Base-by-base conservation (phyloP, 2,113 vertebrate genomes). In the Gymnorhina tibicen region DNA sequence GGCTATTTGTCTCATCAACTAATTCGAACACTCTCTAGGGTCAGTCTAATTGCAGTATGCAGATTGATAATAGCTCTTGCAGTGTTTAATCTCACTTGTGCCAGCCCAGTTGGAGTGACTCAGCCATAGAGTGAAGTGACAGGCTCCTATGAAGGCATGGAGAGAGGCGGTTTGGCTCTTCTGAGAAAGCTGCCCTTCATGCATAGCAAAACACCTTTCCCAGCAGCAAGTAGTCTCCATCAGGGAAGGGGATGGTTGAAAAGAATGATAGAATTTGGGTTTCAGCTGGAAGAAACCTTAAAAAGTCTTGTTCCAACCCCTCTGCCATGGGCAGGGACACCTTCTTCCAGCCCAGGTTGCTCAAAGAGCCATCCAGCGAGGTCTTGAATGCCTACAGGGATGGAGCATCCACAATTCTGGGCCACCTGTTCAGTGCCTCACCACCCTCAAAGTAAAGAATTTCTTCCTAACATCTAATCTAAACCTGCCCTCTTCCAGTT, bases 1-100 rank as follows among this genome's bases (percentile, higher is more conserved):
- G 32, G 50, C 26, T 83, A 81, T 92, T 91, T 91, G 89, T 88
- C 83, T 91, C 59, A 69, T 46, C 59, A 58, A 44, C 26, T 67
- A 88, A 74, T 63, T 92, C 37, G 77, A 80, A 70, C 63, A 67
- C 39, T 84, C 42, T 56, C 47, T 35, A 70, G 50, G 59, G 63
- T 33, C 80, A 66, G 46, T 30, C 75, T 74, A 83, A 74, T 19
- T 86, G 88, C 59, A 88, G 23, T 35, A 50, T 60, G 67, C 37
- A 73, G 79, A 50, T 23, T 76, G 44, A 17, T 35, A 68, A 37
- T 12, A 32, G 22, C 44, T 44, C 11, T 21, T 77, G 37, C 53
- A 68, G 53, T 37, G 44, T 52, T 68, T 68, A 59, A 37, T 37
- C 60, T 67, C 59, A 59, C 35, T 83, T 83, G 37, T 2, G 2